Evolutionary conservation across 2,113 vertebrate species (phyloP).

Genomic region (Semicossyphus pulcher): DNA sequence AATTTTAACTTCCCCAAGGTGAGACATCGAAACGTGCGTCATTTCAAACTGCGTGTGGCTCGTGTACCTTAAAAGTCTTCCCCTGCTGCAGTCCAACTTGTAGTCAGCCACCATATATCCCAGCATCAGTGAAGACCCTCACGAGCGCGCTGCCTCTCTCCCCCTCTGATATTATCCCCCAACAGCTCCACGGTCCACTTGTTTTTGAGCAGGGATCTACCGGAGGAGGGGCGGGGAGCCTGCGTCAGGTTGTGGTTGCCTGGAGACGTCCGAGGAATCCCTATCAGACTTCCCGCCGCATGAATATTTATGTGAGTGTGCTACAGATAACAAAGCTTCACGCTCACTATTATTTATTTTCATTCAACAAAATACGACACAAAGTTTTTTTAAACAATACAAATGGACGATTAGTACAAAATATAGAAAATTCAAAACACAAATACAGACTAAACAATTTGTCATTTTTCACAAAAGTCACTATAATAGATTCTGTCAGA

Average conservation of each 20-base stretch:
- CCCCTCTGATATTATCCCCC: not conserved
- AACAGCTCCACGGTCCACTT: constrained; percentile 30
- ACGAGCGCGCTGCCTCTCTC: not conserved
- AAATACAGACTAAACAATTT: not conserved
- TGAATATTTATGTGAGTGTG: constrained; percentile 37
- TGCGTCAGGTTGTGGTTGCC: constrained; percentile 79
- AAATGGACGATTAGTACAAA: not conserved
- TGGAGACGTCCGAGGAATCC: constrained; percentile 76
- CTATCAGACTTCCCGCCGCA: constrained; percentile 42
- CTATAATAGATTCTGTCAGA: not conserved
- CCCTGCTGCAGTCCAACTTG: constrained; percentile 3
- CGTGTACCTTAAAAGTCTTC: constrained; percentile 31
- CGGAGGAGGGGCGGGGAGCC: constrained; percentile 57
- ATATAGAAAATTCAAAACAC: not conserved
- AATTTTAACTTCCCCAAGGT: not conserved
- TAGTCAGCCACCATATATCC: not conserved
- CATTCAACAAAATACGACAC: not conserved
- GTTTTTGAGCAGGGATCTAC: constrained; percentile 45
- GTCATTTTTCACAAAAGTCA: not conserved
- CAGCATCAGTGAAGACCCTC: not conserved
- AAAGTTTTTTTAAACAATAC: too few relatives aligned
- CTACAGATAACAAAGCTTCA: constrained; percentile 21
- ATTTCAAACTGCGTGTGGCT: not conserved
- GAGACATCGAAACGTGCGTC: not conserved
- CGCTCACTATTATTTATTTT: constrained; percentile 17